Base-by-base conservation (phyloP, 1,140 invertebrate species). In the Eueides isabella region DNA sequence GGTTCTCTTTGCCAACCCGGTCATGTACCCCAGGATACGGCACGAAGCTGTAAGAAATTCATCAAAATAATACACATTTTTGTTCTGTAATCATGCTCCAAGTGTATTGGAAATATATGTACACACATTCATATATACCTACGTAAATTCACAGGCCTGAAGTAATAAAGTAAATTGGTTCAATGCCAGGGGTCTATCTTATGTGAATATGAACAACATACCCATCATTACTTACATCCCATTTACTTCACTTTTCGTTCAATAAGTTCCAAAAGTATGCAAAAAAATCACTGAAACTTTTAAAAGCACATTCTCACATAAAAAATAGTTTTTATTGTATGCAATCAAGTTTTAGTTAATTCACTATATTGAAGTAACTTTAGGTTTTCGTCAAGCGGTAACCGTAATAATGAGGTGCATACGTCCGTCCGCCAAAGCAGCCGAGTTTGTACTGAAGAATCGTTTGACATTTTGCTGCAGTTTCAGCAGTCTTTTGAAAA, bases 111-210 rank as follows among this genome's bases (percentile, higher is more conserved):
- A 41, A 2, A 41, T 5, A 41, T n/a, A 41, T 41, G 38, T 41
- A 44, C 7, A 5, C 5, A n/a, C 0, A 1, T 44, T 19, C 14
- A 7, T 19, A 19, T n/a, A 1, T n/a, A 41, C 5, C 14, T 41
- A 12, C 1, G 14, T 41, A 3, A 66, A 31, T 12, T 66, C 11
- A 66, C 23, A 66, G 31, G 19, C 26, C 14, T 35, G 16, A 67
- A 48, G n/a, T n/a, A 30, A 71, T 30, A 41, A 64, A 64, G 29
- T 38, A 71, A 65, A 55, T 62, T 65, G 44, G 62, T 33, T 65
- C 79, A 82, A 79, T 77, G 78, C 63, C 78, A 74, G 19, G 80
- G 81, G 80, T 85, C 19, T 19, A 55, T 77, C 83, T 30, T n/a
- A 67, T 16, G 12, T 41, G 14, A n/a, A 61, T 16, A 71, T 62